Percentiles rank a stretch among this genome's conserved stretches.
These are phyloP conservation scores for Menidia menidia DNA, from an alignment of 2,797 vertebrate species.

Conservation along the genomic window DNA sequence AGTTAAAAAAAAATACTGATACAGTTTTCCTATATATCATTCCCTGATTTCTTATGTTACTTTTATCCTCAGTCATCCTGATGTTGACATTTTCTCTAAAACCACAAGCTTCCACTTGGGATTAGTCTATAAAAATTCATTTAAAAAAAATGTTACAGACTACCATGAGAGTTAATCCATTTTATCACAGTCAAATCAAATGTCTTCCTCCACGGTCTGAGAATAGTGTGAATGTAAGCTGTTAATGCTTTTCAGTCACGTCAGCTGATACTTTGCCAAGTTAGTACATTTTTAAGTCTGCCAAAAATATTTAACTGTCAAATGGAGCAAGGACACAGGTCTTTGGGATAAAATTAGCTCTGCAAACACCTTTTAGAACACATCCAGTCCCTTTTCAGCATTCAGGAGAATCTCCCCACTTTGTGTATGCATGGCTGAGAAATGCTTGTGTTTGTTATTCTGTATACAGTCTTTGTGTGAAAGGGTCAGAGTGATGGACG, in stretches of 20 bases:
- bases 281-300: slow-evolving; percentile 16
- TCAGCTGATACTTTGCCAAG: not conserved
- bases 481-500: slow-evolving; percentile 23
- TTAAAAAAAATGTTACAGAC: not conserved
- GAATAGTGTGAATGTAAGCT: slow-evolving; percentile 17
- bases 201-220: not conserved
- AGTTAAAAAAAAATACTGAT: not conserved
- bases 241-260: slow-evolving; percentile 24
- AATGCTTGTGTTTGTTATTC: slow-evolving; percentile 29
- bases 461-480: slow-evolving; percentile 38
- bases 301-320: slow-evolving; percentile 11
- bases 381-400: slow-evolving; percentile 14
- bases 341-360: slow-evolving; percentile 9
- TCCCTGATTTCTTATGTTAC: not conserved
- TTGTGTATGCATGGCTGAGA: not conserved
- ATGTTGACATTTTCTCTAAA: not conserved
- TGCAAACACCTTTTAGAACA: slow-evolving; percentile 36
- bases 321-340: not conserved
- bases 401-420: slow-evolving; percentile 7
- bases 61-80: not conserved
- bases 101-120: not conserved
- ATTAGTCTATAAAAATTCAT: not conserved
- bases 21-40: not conserved
- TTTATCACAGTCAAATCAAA: slow-evolving; percentile 46
- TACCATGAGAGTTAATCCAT: slow-evolving; percentile 30